Conservation (phyloP, 2,888 invertebrate genomes). For the Nemotelus pantherinus region DNA sequence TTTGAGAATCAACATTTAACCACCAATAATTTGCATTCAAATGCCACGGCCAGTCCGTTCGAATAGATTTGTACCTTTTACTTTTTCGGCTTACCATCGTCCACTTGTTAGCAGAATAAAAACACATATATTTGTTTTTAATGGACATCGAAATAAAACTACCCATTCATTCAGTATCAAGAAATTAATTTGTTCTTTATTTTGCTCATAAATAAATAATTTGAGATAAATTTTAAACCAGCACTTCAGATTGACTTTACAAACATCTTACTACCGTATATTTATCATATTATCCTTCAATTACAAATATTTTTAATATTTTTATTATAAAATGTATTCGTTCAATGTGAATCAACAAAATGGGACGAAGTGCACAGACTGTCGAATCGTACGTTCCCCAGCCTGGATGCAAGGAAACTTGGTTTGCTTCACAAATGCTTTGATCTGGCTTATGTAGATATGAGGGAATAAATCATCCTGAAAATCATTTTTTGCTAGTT, state of each 20-base stretch:
- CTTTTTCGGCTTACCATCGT: no score
- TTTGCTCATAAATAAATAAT: constrained; percentile 28
- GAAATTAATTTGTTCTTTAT: not conserved
- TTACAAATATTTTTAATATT: constrained; percentile 6
- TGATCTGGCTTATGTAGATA: constrained; percentile 66
- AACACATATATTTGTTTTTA: no score
- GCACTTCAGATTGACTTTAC: not conserved
- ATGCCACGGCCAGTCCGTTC: no score
- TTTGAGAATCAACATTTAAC: no score
- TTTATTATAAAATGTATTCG: constrained; percentile 27
- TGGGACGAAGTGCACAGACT: not conserved
- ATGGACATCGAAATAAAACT: not conserved
- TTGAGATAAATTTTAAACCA: constrained; percentile 7
- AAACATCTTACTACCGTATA: not conserved
- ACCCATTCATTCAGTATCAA: not conserved
- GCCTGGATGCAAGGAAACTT: not conserved
- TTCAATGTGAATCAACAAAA: constrained; percentile 39
- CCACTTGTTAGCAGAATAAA: no score
- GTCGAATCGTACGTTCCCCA: not conserved
- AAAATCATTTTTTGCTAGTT: constrained; percentile 55
- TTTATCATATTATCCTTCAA: not conserved
- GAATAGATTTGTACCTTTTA: no score
- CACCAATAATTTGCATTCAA: no score
- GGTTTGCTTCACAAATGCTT: not conserved
- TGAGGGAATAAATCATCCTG: constrained; percentile 73